These are phyloP conservation scores for Euspilapteryx auroguttella DNA, from an alignment of 2,888 invertebrate genomes.

Conservation along the genomic window DNA sequence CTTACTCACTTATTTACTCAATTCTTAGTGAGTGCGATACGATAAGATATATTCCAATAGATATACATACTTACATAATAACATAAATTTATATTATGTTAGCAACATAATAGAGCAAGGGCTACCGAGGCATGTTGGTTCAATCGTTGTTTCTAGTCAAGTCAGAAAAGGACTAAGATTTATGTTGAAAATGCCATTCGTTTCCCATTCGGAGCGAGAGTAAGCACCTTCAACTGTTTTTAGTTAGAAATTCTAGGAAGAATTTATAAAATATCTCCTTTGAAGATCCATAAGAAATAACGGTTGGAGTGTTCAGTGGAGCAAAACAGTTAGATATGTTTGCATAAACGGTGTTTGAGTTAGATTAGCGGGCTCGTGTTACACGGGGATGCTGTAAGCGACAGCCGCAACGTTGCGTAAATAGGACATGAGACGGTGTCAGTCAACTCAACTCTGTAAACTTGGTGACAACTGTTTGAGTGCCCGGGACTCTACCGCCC, in stretches of 20 bases:
- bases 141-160: neutral
- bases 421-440: slow-evolving; percentile 19
- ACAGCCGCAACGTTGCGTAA: slow-evolving; percentile 24
- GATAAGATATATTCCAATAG: too few relatives aligned
- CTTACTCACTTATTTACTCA: too few relatives aligned
- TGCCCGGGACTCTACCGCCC: too few relatives aligned
- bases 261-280: neutral
- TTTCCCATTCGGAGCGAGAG: slow-evolving; percentile 11
- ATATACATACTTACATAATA: too few relatives aligned
- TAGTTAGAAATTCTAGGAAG: neutral
- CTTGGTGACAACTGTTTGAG: slow-evolving; percentile 15
- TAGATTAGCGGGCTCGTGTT: slow-evolving; percentile 16
- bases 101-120: too few relatives aligned
- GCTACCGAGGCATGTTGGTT: too few relatives aligned
- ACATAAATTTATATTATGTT: too few relatives aligned
- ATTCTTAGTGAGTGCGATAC: too few relatives aligned
- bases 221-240: slow-evolving; percentile 12
- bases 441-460: slow-evolving; percentile 5
- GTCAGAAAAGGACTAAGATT: slow-evolving; percentile 15
- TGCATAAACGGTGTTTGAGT: slow-evolving; percentile 11
- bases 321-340: slow-evolving; percentile 2
- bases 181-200: slow-evolving; percentile 16
- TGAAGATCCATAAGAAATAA: slow-evolving; percentile 3
- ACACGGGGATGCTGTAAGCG: slow-evolving; percentile 20
- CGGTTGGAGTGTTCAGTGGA: neutral